Conservation (phyloP, 2,888 invertebrate genomes). For the Eupithecia centaureata region DNA sequence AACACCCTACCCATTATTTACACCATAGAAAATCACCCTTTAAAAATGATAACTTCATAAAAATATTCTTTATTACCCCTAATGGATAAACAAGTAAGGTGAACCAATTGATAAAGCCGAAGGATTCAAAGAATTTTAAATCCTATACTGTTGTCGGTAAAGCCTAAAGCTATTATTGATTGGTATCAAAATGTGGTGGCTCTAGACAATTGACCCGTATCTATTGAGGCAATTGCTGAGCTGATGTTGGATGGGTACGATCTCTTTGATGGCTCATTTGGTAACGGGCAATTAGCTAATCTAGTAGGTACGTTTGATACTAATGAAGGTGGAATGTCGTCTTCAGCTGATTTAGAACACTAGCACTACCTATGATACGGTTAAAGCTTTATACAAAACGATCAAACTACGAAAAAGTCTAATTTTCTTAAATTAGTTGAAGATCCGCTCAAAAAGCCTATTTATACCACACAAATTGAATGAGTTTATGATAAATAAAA, state of each 20-base stretch:
- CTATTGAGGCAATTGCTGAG: conserved; percentile 64
- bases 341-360: not conserved
- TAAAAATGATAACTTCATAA: conserved; percentile 41
- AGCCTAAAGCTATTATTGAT: conserved; percentile 24
- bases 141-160: conserved; percentile 13
- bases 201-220: conserved; percentile 69
- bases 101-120: conserved; percentile 38
- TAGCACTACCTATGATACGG: not conserved
- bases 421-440: too few relatives aligned
- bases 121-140: conserved; percentile 9
- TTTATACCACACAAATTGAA: too few relatives aligned
- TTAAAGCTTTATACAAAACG: not conserved
- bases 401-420: not conserved
- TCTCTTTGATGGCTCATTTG: conserved; percentile 61
- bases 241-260: conserved; percentile 60
- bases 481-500: too few relatives aligned
- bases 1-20: conserved; percentile 8
- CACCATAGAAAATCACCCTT: conserved; percentile 28
- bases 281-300: conserved; percentile 49
- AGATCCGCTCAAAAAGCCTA: too few relatives aligned
- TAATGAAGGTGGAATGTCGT: not conserved
- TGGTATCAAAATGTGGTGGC: conserved; percentile 40
- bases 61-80: conserved; percentile 35
- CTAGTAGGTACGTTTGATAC: conserved; percentile 10
- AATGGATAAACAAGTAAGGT: conserved; percentile 46